phyloP scores from a whole-genome alignment of 2,888 invertebrate species.

The Pristionchus entomophagus region DNA sequence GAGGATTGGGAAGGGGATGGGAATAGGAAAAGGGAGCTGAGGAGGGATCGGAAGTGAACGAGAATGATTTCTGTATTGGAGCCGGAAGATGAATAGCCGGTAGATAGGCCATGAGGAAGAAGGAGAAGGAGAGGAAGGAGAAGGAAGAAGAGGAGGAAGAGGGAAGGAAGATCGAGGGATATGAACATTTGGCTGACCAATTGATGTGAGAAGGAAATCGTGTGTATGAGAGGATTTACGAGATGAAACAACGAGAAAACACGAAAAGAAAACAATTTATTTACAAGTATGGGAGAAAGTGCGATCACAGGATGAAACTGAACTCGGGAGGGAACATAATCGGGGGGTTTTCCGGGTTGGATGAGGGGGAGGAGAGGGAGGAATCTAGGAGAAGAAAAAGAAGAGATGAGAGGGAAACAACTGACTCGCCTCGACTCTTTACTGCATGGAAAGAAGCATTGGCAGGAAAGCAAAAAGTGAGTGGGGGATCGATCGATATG shows the following conservation, averaged over 20 bases:
- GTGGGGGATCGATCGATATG: conserved; percentile 6
- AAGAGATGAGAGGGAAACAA: conserved; percentile 1
- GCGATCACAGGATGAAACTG: conserved; percentile 3
- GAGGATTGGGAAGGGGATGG: conserved; percentile 56
- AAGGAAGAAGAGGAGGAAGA: conserved; percentile 6
- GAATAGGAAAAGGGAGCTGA: conserved; percentile 56
- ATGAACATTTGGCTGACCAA: conserved; percentile 33
- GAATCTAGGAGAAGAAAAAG: background rate
- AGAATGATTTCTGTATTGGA: conserved; percentile 41
- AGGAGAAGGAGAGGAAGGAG: background rate
- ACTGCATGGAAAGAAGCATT: conserved; percentile 40
- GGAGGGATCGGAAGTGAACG: background rate
- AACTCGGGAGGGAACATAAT: conserved; percentile 16
- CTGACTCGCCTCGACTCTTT: conserved; percentile 36
- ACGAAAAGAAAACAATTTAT: conserved; percentile 20
- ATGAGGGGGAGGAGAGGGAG: background rate
- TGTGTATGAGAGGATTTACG: background rate
- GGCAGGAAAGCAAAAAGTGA: conserved; percentile 34
- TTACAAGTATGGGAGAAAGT: background rate
- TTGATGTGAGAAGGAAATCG: background rate
- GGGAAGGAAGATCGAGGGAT: conserved; percentile 24
- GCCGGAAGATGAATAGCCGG: background rate
- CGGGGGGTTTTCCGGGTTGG: conserved; percentile 24
- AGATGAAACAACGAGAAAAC: background rate
- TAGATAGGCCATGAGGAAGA: conserved; percentile 21